Percentiles rank a stretch among this genome's conserved stretches.
Conservation (phyloP, 2,113 vertebrate genomes). For the Thunnus thynnus region DNA sequence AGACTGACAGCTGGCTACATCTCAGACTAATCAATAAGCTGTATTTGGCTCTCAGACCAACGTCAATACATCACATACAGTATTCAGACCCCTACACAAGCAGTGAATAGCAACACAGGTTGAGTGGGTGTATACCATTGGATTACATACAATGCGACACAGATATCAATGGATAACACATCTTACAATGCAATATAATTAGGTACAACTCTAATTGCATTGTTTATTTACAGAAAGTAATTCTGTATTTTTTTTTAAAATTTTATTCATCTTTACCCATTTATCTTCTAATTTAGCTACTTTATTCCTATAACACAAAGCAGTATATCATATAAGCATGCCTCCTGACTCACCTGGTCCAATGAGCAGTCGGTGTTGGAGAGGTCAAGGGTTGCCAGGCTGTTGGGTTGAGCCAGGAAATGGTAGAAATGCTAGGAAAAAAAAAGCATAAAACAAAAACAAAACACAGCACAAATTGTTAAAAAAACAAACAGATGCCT, state of each 20-base stretch:
- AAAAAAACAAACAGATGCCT: not conserved
- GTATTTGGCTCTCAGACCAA: conserved; percentile 52
- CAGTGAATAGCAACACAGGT: conserved; percentile 23
- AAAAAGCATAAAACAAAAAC: conserved; percentile 6
- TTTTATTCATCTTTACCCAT: too few relatives aligned
- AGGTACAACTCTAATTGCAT: not conserved
- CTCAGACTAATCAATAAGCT: conserved; percentile 74
- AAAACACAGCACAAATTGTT: not conserved
- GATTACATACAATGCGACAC: conserved; percentile 51
- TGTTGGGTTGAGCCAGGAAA: conserved; percentile 80
- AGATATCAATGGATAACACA: conserved; percentile 15
- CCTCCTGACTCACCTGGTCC: conserved; percentile 73
- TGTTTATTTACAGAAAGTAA: not conserved
- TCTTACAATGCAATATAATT: conserved; percentile 8
- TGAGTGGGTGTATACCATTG: conserved; percentile 28
- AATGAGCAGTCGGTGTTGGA: conserved; percentile 82
- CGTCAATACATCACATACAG: conserved; percentile 69
- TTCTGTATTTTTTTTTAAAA: not conserved
- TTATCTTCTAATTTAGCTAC: not conserved
- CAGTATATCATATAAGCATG: not conserved
- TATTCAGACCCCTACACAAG: conserved; percentile 43
- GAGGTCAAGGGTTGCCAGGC: conserved; percentile 76
- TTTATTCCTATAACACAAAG: not conserved
- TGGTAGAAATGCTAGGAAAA: conserved; percentile 78
- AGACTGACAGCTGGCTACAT: conserved; percentile 74